phyloP scores from a whole-genome alignment of 2,888 invertebrate genomes.

The Brachypterus glaber region DNA sequence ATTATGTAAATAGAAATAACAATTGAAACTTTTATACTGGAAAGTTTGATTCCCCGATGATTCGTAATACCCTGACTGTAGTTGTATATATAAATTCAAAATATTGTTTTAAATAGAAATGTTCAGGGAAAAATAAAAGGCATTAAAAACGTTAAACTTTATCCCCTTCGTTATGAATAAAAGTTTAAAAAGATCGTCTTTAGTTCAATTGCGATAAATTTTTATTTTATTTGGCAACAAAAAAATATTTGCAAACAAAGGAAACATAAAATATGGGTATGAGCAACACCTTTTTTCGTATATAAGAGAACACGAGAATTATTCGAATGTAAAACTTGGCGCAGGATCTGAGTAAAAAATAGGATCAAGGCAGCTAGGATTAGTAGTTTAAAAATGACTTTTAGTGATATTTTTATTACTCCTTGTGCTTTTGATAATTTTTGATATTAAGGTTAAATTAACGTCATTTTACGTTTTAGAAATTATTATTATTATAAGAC shows the following conservation, averaged over 20 bases:
- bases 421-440: too few relatives aligned
- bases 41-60: slow-evolving; percentile 3
- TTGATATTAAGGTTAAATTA: too few relatives aligned
- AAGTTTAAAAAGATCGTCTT: slow-evolving; percentile 16
- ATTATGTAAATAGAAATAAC: not conserved
- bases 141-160: slow-evolving; percentile 22
- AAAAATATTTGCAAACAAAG: too few relatives aligned
- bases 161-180: slow-evolving; percentile 19
- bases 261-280: not conserved
- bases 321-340: too few relatives aligned
- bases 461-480: too few relatives aligned
- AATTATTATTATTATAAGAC: too few relatives aligned
- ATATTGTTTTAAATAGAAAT: not conserved
- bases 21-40: slow-evolving; percentile 4
- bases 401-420: too few relatives aligned
- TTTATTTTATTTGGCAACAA: slow-evolving; percentile 3
- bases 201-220: slow-evolving; percentile 20
- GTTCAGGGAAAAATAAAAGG: slow-evolving; percentile 19
- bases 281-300: not conserved
- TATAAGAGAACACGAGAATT: too few relatives aligned
- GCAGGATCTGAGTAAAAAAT: too few relatives aligned
- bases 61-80: not conserved
- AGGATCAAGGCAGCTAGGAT: too few relatives aligned
- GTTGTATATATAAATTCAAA: not conserved
- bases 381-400: too few relatives aligned